These are phyloP conservation scores for Agrilus biguttatus DNA, from an alignment of 2,888 invertebrate genomes.

Conservation along the genomic window DNA sequence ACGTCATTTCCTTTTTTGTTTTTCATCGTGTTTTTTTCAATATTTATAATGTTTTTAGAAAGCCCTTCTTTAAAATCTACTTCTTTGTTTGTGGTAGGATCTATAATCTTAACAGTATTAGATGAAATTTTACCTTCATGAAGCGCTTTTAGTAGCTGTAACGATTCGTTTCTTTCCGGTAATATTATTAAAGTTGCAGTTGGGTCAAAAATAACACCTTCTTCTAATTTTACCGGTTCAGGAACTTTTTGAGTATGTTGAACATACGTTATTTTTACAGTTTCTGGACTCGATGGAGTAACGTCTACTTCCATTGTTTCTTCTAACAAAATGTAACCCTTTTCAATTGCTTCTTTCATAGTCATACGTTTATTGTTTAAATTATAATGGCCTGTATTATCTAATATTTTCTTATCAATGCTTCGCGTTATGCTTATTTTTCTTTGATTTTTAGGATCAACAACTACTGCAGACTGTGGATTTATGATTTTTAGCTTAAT, in stretches of 20 bases:
- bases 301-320: constrained; percentile 32
- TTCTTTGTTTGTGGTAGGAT: constrained; percentile 52
- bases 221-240: constrained; percentile 58
- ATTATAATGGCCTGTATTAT: constrained; percentile 63
- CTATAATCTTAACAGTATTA: constrained; percentile 51
- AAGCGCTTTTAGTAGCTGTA: constrained; percentile 61
- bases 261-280: constrained; percentile 47
- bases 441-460: constrained; percentile 61
- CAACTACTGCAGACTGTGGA: constrained; percentile 64
- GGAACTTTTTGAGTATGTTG: constrained; percentile 31
- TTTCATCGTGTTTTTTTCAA: constrained; percentile 50
- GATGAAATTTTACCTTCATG: constrained; percentile 58
- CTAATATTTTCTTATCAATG: constrained; percentile 64
- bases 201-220: constrained; percentile 66
- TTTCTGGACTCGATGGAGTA: constrained; percentile 48
- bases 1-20: constrained; percentile 52
- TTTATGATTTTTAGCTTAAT: constrained; percentile 75
- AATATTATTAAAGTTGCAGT: constrained; percentile 59
- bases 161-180: constrained; percentile 53
- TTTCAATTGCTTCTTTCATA: constrained; percentile 61
- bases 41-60: constrained; percentile 58
- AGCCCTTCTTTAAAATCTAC: constrained; percentile 64
- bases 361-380: constrained; percentile 41
- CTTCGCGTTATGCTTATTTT: constrained; percentile 54
- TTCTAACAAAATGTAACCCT: constrained; percentile 48